Evolutionary conservation across 53 echinoderm and acorn worm species (phyloP), one percentile per base, ranked within the genome.

Genomic region (Astropecten irregularis): DNA sequence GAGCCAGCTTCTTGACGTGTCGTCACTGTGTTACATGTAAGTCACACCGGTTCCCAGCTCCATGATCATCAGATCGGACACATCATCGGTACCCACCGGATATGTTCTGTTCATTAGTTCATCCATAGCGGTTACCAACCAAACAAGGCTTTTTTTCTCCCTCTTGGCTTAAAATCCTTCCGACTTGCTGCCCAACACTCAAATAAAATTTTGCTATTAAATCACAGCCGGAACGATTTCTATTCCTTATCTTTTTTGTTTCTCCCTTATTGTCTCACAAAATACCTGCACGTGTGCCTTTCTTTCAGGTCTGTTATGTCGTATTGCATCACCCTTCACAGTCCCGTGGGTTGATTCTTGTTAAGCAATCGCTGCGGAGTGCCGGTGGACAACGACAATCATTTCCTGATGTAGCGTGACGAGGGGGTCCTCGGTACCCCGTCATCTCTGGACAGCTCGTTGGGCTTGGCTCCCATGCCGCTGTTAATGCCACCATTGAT

Each of bases 371-470:
- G 9, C 30, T 38, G 39, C 40, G 57, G 56, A 76, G 76, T 52
- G 37, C 2, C 58, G 5, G 23, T 30, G 25, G 36, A 34, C 19
- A 35, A 31, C 42, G 42, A 8, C 40, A 0, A 73, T 97, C 97
- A 97, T 90, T 97, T 97, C 77, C 93, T 83, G 44, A 97, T 89
- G 84, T 94, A 97, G 49, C 97, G 89, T 19, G 97, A 97, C 27
- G 97, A 97, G 14, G 97, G 82, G 53, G 97, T 93, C 72, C 97
- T 85, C 18, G 94, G 89, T 2, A 91, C 91, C 32, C 87, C 89
- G 20, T 94, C 94, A 30, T 97, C 97, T 36, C 82, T 66, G 20
- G 62, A 54, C n/a, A 72, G 42, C 49, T 85, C 79, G 79, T 48
- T 79, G 62, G 79, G 79, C 47, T 79, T 79, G 79, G 48, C 60